Percentiles rank a stretch among this genome's conserved stretches.
Evolutionary conservation across 2,888 invertebrate species (phyloP).

Genomic region (Lydus trimaculatus): DNA sequence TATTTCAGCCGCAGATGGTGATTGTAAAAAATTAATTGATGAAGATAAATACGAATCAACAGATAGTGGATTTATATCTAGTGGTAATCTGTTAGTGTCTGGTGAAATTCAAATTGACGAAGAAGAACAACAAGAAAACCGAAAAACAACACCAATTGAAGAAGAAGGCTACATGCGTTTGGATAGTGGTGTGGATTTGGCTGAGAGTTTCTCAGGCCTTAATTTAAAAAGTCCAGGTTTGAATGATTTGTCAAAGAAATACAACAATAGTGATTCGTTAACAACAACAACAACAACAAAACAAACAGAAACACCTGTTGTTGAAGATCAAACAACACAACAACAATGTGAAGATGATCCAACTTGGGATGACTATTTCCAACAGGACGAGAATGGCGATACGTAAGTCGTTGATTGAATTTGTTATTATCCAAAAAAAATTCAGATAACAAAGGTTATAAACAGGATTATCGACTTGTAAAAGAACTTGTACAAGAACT

Average conservation of each 20-base stretch:
- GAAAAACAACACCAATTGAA: constrained; percentile 8
- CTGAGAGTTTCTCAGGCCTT: constrained; percentile 70
- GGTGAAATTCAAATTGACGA: constrained; percentile 52
- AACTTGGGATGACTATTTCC: constrained; percentile 73
- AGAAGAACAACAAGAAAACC: constrained; percentile 28
- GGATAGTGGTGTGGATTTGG: constrained; percentile 72
- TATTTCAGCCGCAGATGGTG: background rate
- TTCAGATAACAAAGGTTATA: constrained; percentile 20
- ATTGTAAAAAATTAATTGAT: background rate
- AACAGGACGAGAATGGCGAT: constrained; percentile 85
- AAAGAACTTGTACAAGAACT: background rate
- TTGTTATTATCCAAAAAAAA: constrained; percentile 28
- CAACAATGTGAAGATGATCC: constrained; percentile 45
- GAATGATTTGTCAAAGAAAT: constrained; percentile 52
- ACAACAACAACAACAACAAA: constrained; percentile 9
- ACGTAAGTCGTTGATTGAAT: constrained; percentile 72
- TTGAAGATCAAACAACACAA: constrained; percentile 15
- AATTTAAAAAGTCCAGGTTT: constrained; percentile 60
- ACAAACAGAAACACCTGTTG: constrained; percentile 35
- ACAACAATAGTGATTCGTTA: constrained; percentile 32
- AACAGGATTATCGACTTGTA: background rate
- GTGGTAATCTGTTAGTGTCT: constrained; percentile 51
- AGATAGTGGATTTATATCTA: constrained; percentile 58
- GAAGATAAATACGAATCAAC: constrained; percentile 11
- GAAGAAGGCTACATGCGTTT: constrained; percentile 61